These are phyloP conservation scores for Aurelia sp. DNA, from an alignment of 30 jellyfish, hydroid and myxozoan genomes.

Conservation along the genomic window DNA sequence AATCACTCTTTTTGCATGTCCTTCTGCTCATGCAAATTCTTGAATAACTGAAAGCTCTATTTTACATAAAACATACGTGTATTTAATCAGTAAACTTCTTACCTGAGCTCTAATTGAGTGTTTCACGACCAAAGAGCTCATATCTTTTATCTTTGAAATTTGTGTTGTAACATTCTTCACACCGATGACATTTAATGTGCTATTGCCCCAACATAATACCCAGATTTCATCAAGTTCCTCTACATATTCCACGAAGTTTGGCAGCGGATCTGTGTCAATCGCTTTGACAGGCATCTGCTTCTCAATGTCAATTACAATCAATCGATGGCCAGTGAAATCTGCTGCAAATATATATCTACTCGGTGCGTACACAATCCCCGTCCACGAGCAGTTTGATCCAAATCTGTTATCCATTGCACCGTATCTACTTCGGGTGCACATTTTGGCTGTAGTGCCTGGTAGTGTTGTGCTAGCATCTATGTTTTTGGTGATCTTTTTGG, in stretches of 20 bases:
- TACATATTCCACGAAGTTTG: conserved; percentile 38
- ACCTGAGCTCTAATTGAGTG: conserved; percentile 42
- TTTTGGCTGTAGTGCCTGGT: conserved; percentile 11
- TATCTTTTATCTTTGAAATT: not conserved
- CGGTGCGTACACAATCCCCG: conserved; percentile 7
- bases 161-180: conserved; percentile 1
- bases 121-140: conserved; percentile 6
- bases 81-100: not conserved
- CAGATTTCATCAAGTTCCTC: conserved; percentile 64
- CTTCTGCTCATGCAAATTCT: too few relatives aligned
- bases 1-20: too few relatives aligned
- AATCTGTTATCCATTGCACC: not conserved
- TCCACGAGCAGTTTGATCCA: conserved; percentile 30
- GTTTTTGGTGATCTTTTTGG: not conserved
- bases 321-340: conserved; percentile 30
- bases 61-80: too few relatives aligned
- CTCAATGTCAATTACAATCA: conserved; percentile 30
- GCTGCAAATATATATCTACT: conserved; percentile 21
- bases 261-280: conserved; percentile 44
- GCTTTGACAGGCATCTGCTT: conserved; percentile 40
- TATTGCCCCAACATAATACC: conserved; percentile 58
- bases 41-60: too few relatives aligned
- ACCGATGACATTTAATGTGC: conserved; percentile 52
- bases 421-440: conserved; percentile 5
- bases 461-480: not conserved